Base-by-base conservation (phyloP, 2,888 invertebrate genomes). In the Siphlonurus alternatus region DNA sequence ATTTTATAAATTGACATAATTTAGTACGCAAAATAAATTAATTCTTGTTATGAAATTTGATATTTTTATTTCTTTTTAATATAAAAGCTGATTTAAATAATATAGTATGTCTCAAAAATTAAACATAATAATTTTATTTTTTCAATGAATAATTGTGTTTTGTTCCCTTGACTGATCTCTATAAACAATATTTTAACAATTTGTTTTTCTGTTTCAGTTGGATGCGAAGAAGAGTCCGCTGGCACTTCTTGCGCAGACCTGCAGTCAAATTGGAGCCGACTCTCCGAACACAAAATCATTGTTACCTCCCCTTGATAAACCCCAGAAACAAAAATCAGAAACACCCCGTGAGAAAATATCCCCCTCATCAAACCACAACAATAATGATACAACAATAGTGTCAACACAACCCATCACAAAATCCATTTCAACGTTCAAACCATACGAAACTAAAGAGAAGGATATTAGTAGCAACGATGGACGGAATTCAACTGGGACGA, bases 141-240 rank as follows among this genome's bases (percentile, higher is more conserved):
- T n/a, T n/a, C n/a, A n/a, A n/a, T n/a, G n/a, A n/a, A n/a, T n/a
- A n/a, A n/a, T n/a, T n/a, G n/a, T n/a, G n/a, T n/a, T n/a, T n/a
- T n/a, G n/a, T n/a, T n/a, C n/a, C n/a, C n/a, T n/a, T n/a, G n/a
- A n/a, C n/a, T n/a, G n/a, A n/a, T n/a, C n/a, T n/a, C n/a, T n/a
- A n/a, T n/a, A n/a, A n/a, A n/a, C n/a, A n/a, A n/a, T n/a, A n/a
- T n/a, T n/a, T n/a, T n/a, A n/a, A n/a, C n/a, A n/a, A 68, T 71
- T 70, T 67, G 68, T 69, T 70, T 76, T 79, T 76, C 80, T 78
- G 76, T 88, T 88, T 69, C 87, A 96, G 96, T 82, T 95, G 84
- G 96, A 96, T 79, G 93, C 94, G 69, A 96, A 95, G 82, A 95
- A 96, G 80, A 95, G 94, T 79, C 97, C 97, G 20, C 79, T 97